These are phyloP conservation scores for Nymphicus hollandicus DNA, from an alignment of 2,113 vertebrate species.

Conservation along the genomic window DNA sequence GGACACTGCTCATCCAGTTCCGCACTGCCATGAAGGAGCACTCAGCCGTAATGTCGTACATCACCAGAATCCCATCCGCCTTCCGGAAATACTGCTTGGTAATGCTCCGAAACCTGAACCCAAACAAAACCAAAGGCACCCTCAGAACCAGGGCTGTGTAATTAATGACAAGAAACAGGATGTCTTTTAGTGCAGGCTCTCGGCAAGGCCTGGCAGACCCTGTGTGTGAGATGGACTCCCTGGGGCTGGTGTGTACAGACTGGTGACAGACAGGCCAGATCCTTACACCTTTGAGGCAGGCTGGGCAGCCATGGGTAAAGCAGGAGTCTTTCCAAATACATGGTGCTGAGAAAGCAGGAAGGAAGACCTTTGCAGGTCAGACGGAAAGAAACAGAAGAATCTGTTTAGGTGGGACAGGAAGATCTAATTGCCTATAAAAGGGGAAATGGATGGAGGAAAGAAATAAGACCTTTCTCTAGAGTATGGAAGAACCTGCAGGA, in stretches of 20 bases:
- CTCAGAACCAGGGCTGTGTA: background rate
- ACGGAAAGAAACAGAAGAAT: background rate
- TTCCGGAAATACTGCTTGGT: slow-evolving; percentile 84
- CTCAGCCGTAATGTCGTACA: slow-evolving; percentile 78
- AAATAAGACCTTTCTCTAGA: background rate
- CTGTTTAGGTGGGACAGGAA: background rate
- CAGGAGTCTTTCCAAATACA: background rate
- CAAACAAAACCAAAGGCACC: background rate
- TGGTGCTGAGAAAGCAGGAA: background rate
- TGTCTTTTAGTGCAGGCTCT: background rate
- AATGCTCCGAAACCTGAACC: slow-evolving; percentile 79
- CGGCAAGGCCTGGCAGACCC: background rate
- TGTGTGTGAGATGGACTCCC: accelerated
- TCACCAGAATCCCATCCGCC: slow-evolving; percentile 77
- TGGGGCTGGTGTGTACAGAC: no score
- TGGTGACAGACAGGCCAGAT: background rate
- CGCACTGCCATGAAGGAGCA: slow-evolving; percentile 73
- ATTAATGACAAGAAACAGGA: background rate
- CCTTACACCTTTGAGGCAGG: background rate
- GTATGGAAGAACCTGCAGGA: background rate
- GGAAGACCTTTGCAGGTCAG: background rate
- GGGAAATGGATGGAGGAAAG: background rate
- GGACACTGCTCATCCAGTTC: slow-evolving; percentile 79
- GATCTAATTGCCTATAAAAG: background rate
- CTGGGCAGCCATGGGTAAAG: background rate